These are phyloP conservation scores for Acrocephalus scirpaceus DNA, from an alignment of 2,797 vertebrate species.

Conservation along the genomic window DNA sequence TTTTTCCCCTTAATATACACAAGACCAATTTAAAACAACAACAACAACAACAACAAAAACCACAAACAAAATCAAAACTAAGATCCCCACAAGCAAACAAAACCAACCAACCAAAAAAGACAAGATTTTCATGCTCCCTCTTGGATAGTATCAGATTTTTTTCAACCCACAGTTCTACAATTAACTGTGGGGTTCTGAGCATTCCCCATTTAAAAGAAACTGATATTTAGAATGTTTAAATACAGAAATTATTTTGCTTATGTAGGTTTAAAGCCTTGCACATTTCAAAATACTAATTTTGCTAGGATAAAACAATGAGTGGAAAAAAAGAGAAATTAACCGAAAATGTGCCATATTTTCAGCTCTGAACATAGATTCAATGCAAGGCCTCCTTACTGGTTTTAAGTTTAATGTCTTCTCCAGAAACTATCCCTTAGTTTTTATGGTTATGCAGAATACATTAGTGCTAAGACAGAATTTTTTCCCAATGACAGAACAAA, in stretches of 20 bases:
- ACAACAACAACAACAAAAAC: too few species aligned
- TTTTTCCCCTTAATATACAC: background rate
- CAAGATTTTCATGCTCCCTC: background rate
- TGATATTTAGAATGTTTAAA: background rate
- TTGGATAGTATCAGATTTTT: background rate
- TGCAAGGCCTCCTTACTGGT: background rate
- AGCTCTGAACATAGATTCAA: background rate
- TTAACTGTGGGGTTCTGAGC: background rate
- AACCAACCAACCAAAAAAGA: background rate
- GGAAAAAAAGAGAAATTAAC: background rate
- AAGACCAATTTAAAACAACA: background rate
- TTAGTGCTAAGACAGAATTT: background rate
- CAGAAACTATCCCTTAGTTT: background rate
- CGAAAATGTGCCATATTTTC: background rate
- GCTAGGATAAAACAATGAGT: background rate
- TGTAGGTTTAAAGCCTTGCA: background rate
- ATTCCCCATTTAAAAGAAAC: constrained; percentile 25
- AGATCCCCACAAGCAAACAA: background rate
- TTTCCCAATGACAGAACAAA: background rate
- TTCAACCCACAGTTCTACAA: background rate
- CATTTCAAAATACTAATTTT: background rate
- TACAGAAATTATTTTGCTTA: background rate
- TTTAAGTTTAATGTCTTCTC: background rate
- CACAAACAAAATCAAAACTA: background rate
- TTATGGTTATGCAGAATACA: background rate